A percentile compares a stretch with the other conserved stretches of the same genome.
Evolutionary conservation across 1,140 invertebrate genomes (phyloP).

Genomic region (Eriosoma lanigerum): DNA sequence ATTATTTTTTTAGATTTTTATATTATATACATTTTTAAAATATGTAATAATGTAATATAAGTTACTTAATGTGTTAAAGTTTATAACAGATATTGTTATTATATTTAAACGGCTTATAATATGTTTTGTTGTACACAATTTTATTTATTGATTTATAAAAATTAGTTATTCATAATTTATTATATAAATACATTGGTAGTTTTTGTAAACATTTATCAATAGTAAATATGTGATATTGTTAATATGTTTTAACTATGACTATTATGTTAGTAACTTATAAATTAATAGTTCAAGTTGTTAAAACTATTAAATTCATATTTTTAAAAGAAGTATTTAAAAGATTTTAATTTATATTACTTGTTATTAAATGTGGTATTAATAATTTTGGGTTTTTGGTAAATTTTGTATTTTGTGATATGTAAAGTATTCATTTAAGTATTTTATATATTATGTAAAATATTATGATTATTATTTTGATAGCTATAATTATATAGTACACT

Average conservation of each 20-base stretch:
- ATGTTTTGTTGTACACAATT: not conserved
- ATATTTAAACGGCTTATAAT: not conserved
- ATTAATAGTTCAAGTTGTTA: not conserved
- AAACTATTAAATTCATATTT: not conserved
- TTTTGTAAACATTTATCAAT: conserved; percentile 15
- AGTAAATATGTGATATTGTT: conserved; percentile 26
- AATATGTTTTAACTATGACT: conserved; percentile 1
- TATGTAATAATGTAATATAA: no score
- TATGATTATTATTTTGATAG: not conserved
- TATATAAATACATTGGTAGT: no score
- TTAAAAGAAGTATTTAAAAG: not conserved
- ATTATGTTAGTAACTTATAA: not conserved
- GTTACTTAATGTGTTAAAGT: no score
- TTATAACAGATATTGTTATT: no score
- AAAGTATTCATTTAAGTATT: conserved; percentile 10
- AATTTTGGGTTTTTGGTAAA: not conserved
- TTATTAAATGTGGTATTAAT: not conserved
- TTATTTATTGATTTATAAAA: not conserved
- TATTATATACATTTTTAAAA: no score
- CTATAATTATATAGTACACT: not conserved
- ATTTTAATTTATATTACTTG: conserved; percentile 19
- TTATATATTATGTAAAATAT: not conserved
- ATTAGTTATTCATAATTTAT: no score
- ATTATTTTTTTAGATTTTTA: no score
- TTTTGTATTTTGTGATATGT: conserved; percentile 38